Conservation (phyloP, 2,888 invertebrate species). For the Ypsolopha scabrella region DNA sequence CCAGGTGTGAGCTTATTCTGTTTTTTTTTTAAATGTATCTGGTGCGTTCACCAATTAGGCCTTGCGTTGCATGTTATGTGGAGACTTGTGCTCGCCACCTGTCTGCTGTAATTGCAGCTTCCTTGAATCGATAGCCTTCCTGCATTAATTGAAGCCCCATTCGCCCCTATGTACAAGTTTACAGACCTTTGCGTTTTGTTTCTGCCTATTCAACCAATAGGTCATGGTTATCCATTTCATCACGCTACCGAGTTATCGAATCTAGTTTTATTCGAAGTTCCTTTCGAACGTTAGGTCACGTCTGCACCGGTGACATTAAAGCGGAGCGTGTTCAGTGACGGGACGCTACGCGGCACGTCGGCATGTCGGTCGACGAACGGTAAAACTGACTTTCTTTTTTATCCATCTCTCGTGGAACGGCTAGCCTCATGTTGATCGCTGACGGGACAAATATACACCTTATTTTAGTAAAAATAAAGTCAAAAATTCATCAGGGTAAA, state of each 20-base stretch:
- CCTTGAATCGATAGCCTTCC: too few relatives aligned
- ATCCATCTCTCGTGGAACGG: slow-evolving; percentile 11
- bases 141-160: too few relatives aligned
- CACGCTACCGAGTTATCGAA: neutral
- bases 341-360: slow-evolving; percentile 14
- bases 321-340: too few relatives aligned
- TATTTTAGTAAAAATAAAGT: too few relatives aligned
- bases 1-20: too few relatives aligned
- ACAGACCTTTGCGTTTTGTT: too few relatives aligned
- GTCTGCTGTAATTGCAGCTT: too few relatives aligned
- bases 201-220: too few relatives aligned
- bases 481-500: too few relatives aligned
- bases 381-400: slow-evolving; percentile 58
- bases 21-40: too few relatives aligned
- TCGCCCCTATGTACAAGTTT: too few relatives aligned
- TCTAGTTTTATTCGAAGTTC: neutral
- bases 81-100: too few relatives aligned
- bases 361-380: slow-evolving; percentile 63
- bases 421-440: neutral
- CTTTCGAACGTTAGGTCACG: neutral
- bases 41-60: neutral
- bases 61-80: neutral
- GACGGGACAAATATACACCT: neutral
- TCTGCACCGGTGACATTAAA: neutral
- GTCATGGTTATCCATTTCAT: neutral